Conservation (phyloP, 2,113 vertebrate species). For the Meriones unguiculatus region DNA sequence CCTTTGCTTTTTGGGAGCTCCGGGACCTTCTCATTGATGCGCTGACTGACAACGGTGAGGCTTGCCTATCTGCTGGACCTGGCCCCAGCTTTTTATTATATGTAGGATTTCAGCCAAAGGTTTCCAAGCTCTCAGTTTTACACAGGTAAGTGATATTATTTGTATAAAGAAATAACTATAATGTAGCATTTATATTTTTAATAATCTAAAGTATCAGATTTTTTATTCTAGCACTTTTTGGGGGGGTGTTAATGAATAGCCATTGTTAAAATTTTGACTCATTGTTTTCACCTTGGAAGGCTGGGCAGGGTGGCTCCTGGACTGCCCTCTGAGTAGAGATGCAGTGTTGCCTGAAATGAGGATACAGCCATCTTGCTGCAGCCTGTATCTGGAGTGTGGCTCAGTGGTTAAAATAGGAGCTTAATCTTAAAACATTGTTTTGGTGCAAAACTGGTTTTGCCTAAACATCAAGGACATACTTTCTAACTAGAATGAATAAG, state of each 20-base stretch:
- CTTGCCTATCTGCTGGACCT: constrained; percentile 56
- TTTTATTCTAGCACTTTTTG: background rate
- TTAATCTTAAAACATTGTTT: background rate
- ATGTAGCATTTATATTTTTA: background rate
- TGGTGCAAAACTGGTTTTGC: background rate
- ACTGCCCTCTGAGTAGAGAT: background rate
- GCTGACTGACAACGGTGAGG: background rate
- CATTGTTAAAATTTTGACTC: background rate
- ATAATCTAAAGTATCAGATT: background rate
- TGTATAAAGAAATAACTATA: background rate
- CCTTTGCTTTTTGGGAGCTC: constrained; percentile 14
- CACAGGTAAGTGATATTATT: constrained; percentile 78
- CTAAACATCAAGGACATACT: background rate
- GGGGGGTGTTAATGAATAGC: background rate
- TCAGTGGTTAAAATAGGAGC: background rate
- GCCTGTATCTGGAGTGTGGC: background rate
- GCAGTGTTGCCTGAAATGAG: background rate
- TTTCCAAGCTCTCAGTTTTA: constrained; percentile 61
- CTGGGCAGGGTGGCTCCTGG: background rate
- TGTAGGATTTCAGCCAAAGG: constrained; percentile 66
- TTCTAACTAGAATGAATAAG: background rate
- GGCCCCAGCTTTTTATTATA: constrained; percentile 51
- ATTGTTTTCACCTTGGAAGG: background rate
- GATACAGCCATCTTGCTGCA: background rate
- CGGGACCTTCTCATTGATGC: background rate